These are phyloP conservation scores for Scylla paramamosain DNA, from an alignment of 1,140 invertebrate genomes.

Conservation along the genomic window DNA sequence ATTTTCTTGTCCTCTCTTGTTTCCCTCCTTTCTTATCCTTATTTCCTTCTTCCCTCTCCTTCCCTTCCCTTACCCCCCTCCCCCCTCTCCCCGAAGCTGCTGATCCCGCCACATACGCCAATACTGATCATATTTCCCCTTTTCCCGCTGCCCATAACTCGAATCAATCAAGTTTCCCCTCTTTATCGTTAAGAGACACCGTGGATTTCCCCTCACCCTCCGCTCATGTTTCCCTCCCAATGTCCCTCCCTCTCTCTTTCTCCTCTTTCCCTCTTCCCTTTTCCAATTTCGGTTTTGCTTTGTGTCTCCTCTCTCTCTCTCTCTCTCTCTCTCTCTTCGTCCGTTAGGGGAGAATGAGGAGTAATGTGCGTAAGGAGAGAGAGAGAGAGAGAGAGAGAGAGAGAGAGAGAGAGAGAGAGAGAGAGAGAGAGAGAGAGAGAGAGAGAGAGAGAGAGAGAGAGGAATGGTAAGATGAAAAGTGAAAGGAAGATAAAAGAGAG, in stretches of 20 bases:
- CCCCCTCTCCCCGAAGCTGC: background rate
- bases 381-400: too few species aligned
- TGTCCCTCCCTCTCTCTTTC: background rate
- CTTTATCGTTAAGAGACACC: background rate
- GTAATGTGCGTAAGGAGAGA: too few species aligned
- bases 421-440: too few species aligned
- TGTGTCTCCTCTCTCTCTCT: background rate
- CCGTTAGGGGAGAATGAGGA: too few species aligned
- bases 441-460: too few species aligned
- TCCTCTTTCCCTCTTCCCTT: background rate
- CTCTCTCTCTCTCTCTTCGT: background rate
- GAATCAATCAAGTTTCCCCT: constrained; percentile 13
- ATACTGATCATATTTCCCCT: constrained; percentile 7
- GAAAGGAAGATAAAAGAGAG: background rate
- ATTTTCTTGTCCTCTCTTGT: background rate
- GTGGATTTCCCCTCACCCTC: background rate
- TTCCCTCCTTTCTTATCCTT: background rate
- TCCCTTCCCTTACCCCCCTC: background rate
- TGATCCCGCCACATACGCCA: too few species aligned
- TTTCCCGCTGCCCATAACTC: background rate
- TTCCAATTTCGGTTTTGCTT: background rate
- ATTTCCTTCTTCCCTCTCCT: background rate
- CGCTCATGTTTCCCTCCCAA: background rate
- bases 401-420: too few species aligned
- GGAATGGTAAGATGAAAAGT: background rate